Base-by-base conservation (phyloP, 2,797 vertebrate genomes). In the Otus scops region DNA sequence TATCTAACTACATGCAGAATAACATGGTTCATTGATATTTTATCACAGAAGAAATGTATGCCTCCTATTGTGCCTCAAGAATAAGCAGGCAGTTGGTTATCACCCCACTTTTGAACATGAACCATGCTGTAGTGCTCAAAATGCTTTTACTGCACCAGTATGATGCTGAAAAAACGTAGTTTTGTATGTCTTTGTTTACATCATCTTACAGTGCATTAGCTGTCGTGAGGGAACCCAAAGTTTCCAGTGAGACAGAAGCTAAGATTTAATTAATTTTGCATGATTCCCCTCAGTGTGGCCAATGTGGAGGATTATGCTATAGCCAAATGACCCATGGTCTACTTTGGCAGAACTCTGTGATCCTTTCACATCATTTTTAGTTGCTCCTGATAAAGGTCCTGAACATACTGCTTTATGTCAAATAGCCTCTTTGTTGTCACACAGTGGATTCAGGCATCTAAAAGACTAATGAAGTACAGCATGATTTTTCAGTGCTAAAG, bases 11-110 rank as follows among this genome's bases (percentile, higher is more conserved):
- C 87, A 81, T 82, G 83, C 76, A 88, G 88, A 88, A 92, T 93
- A 86, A 89, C 80, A 89, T 5, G 70, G 45, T 53, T 96, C 94
- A 94, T 85, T 41, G 96, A 89, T 96, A 93, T 95, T 96, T 97
- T 95, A 95, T 96, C 92, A 94, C 67, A 95, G 85, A 53, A 48
- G 59, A 93, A 89, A 82, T 28, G 7, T 30, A 9, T 68, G 64
- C 88, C 90, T 93, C 95, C 94, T 69, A 84, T 91, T 92, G 94
- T 93, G 96, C 56, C 39, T 82, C 60, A 69, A 76, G 82, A 90
- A 88, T 21, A 87, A 53, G 84, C 48, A 80, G 69, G 28, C 60
- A 71, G 39, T 47, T 74, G 85, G 51, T 48, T 93, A 21, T 77
- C 12, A 3, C 43, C 39, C 24, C 36, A 15, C 39, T 73, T 88